Evolutionary conservation across 2,113 vertebrate genomes (phyloP), one percentile per base, ranked within the genome.

Genomic region (Holacanthus passer): DNA sequence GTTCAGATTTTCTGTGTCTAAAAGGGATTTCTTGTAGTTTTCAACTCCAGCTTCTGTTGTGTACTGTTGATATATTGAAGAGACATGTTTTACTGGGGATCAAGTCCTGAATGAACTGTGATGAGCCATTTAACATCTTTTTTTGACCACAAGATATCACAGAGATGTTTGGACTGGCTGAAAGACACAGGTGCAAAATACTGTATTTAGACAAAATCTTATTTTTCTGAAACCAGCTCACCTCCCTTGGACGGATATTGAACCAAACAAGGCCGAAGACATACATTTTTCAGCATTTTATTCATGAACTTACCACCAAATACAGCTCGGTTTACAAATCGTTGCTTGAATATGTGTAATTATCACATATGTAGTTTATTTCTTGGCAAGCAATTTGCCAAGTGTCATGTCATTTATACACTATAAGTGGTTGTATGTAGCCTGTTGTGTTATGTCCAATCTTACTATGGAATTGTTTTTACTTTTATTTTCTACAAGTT

Each of bases 401-500:
- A 45, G 59, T 37, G 22, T 55, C 29, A 72, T 77, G 67, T 60
- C 56, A 84, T 88, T 86, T 85, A 59, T 84, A 68, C 78, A 81
- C 73, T 71, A 70, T 41, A 79, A 87, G 83, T 0, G 1, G 24
- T 78, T 87, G 17, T 88, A 63, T 86, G 84, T 77, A 22, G 19
- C 60, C 67, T 76, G 50, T 70, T 80, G 52, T 91, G 64, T 87
- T 55, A 45, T 60, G 77, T 83, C 58, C 78, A 60, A 11, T 82
- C 47, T 87, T 76, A 76, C 43, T 17, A 31, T 82, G 81, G 0
- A 78, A 71, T 64, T 84, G 45, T 83, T 87, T 83, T 79, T 81
- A 69, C 6, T 77, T 90, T 91, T 85, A 62, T 91, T 85, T 88
- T 87, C 17, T 91, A 88, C 53, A 72, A 78, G 24, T 63, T 77